These are phyloP conservation scores for Apoda limacodes DNA, from an alignment of 2,888 invertebrate species.

Conservation along the genomic window DNA sequence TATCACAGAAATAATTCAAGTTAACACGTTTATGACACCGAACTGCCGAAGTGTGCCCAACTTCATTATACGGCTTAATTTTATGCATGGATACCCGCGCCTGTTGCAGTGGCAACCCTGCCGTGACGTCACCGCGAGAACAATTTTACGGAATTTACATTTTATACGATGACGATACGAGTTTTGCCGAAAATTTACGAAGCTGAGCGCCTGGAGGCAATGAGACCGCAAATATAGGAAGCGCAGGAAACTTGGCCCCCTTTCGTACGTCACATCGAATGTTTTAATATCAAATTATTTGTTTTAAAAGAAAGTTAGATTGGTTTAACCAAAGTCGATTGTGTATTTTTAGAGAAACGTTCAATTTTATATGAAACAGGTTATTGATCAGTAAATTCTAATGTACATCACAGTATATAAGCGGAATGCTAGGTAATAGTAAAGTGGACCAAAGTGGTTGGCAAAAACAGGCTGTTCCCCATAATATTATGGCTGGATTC, in stretches of 20 bases:
- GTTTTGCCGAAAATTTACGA: slow-evolving; percentile 30
- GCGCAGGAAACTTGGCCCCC: slow-evolving; percentile 20
- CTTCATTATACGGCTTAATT: slow-evolving; percentile 67
- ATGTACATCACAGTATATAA: too few species aligned
- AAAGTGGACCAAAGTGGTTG: too few species aligned
- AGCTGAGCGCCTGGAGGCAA: slow-evolving; percentile 11
- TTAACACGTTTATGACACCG: slow-evolving; percentile 43
- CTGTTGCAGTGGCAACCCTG: slow-evolving; percentile 24
- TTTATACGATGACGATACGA: slow-evolving; percentile 22
- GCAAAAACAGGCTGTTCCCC: too few species aligned
- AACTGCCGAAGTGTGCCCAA: slow-evolving; percentile 28
- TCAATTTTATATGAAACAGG: too few species aligned
- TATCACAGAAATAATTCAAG: slow-evolving; percentile 41
- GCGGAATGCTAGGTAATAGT: too few species aligned
- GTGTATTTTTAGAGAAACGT: too few species aligned
- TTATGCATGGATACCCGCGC: slow-evolving; percentile 61
- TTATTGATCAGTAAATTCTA: too few species aligned
- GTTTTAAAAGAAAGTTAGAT: too few species aligned
- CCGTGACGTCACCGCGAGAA: slow-evolving; percentile 27
- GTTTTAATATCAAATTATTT: too few species aligned
- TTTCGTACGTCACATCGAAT: slow-evolving; percentile 30
- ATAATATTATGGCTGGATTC: too few species aligned
- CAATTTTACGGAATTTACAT: slow-evolving; percentile 36
- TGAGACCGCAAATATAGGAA: background rate
- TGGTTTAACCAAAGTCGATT: too few species aligned